These are phyloP conservation scores for Drosophila subobscura DNA, from an alignment of 1,140 invertebrate genomes.

Conservation along the genomic window DNA sequence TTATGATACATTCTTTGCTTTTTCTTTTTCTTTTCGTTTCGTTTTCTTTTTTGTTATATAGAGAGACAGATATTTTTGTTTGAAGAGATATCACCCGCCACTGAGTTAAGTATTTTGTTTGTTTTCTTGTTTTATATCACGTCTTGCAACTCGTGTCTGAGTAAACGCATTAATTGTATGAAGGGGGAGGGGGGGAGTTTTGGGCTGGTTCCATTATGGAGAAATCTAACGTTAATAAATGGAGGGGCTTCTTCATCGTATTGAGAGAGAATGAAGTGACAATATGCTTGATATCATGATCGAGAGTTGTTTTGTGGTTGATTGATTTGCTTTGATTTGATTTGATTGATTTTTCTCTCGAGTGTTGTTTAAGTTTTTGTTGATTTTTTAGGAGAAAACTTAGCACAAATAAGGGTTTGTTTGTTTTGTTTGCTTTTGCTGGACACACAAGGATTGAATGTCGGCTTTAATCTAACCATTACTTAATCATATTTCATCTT, in stretches of 20 bases:
- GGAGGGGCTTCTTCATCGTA: constrained; percentile 51
- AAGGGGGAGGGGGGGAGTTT: neutral
- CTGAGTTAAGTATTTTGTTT: constrained; percentile 76
- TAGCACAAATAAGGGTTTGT: constrained; percentile 73
- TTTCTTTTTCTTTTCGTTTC: too few relatives aligned
- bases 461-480: constrained; percentile 74
- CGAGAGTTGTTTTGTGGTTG: neutral
- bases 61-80: constrained; percentile 7
- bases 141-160: constrained; percentile 61
- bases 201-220: constrained; percentile 59
- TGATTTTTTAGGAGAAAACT: constrained; percentile 68
- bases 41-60: too few relatives aligned
- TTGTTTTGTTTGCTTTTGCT: constrained; percentile 60
- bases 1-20: too few relatives aligned
- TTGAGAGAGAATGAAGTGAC: constrained; percentile 46
- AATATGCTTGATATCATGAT: neutral
- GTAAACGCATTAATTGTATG: constrained; percentile 62
- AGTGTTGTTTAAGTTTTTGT: constrained; percentile 56
- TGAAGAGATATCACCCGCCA: constrained; percentile 70
- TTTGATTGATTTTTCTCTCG: constrained; percentile 23
- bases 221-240: constrained; percentile 79
- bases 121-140: constrained; percentile 44
- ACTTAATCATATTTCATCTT: constrained; percentile 62
- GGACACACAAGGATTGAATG: constrained; percentile 65
- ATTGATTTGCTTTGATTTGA: constrained; percentile 8